Base-by-base conservation (phyloP, 2,888 invertebrate genomes). In the Gymnosoma rotundatum region DNA sequence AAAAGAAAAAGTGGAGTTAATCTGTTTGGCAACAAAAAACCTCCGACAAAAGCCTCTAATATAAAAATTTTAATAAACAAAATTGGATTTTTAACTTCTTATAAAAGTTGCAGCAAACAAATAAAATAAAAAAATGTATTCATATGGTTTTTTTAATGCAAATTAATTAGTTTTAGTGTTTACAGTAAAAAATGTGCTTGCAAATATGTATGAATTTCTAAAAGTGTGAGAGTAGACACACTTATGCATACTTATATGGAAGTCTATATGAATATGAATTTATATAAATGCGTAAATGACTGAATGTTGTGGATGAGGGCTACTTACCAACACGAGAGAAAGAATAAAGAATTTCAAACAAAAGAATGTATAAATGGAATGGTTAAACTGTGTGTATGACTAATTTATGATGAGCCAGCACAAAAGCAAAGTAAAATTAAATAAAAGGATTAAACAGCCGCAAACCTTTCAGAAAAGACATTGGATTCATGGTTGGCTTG, bases 111-210 rank as follows among this genome's bases (percentile, higher is more conserved):
- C 54, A 74, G 52, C 45, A 52, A 58, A 16, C 3, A 48, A 14
- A 48, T 32, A 36, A n/a, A 64, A 56, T 38, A 66, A 32, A 66
- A n/a, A 54, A 18, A 38, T 56, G 18, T 70, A 69, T 70, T 56
- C 56, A 64, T 66, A 58, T 42, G 21, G 54, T 70, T 32, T 56
- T 16, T 32, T 63, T 61, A 74, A 81, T 74, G 73, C 74, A 84
- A 84, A 74, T 78, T 81, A 84, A 84, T 84, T 84, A 84, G 76
- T 73, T 64, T 58, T 66, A 76, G 78, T 78, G 79, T 72, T 76
- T 80, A 54, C 80, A 76, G 50, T 61, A 42, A 61, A 50, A 67
- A 79, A 74, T 63, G 58, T 64, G 10, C 50, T 72, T 64, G 45
- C 60, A 64, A 63, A n/a, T n/a, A n/a, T n/a, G 18, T 52, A 20